Conservation (phyloP, 2,113 vertebrate species). For the Myiagra hebetior region DNA sequence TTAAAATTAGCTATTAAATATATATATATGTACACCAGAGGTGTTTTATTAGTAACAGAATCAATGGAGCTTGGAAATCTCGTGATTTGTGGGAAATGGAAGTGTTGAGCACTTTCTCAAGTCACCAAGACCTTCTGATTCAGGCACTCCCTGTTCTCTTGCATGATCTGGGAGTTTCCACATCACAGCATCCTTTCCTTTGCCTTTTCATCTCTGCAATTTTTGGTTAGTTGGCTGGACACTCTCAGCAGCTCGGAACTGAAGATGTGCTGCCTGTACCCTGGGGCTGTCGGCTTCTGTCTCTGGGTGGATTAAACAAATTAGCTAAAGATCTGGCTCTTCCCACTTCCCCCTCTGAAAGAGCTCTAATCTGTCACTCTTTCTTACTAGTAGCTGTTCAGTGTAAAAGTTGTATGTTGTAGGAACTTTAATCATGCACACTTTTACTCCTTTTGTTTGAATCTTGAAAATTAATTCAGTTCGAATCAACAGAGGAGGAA, state of each 20-base stretch:
- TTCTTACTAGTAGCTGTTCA: not conserved
- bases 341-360: not conserved
- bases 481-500: not conserved
- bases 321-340: not conserved
- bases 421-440: not conserved
- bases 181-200: not conserved
- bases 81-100: not conserved
- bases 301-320: not conserved
- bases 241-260: not conserved
- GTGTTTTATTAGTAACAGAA: not conserved
- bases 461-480: not conserved
- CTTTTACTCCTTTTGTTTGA: not conserved
- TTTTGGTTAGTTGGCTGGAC: not conserved
- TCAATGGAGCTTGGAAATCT: not conserved
- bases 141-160: not conserved
- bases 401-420: not conserved
- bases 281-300: accelerated
- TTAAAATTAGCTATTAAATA: not conserved
- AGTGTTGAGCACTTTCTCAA: not conserved
- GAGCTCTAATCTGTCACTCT: not conserved
- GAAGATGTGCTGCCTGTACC: accelerated
- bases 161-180: not conserved
- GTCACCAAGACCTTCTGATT: not conserved
- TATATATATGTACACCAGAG: accelerated
- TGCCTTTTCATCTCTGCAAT: not conserved